These are phyloP conservation scores for Phortica okadai DNA, from an alignment of 2,888 invertebrate species.

Conservation along the genomic window DNA sequence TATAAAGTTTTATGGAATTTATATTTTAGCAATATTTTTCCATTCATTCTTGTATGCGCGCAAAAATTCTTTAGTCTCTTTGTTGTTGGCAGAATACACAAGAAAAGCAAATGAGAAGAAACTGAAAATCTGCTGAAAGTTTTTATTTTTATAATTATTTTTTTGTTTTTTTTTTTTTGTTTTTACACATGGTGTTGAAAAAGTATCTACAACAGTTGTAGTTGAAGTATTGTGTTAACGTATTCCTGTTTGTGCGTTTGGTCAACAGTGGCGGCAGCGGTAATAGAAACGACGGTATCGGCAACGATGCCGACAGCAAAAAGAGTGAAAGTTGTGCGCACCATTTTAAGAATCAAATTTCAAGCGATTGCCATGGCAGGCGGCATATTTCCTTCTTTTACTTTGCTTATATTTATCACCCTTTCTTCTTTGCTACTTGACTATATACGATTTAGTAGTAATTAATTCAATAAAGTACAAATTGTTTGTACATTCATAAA, in stretches of 20 bases:
- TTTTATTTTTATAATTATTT: no score
- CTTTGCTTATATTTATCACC: not conserved
- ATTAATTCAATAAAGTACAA: not conserved
- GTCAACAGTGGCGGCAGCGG: not conserved
- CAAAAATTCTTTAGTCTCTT: constrained; percentile 2
- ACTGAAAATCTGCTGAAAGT: not conserved
- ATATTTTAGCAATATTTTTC: not conserved
- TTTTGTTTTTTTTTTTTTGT: not conserved
- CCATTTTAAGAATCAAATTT: constrained; percentile 29
- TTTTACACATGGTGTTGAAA: not conserved
- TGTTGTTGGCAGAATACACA: not conserved
- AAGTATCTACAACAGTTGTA: no score
- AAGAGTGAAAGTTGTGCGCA: constrained; percentile 23
- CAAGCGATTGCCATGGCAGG: not conserved
- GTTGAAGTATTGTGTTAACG: no score
- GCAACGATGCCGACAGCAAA: not conserved
- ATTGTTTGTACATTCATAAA: not conserved
- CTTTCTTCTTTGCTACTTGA: not conserved
- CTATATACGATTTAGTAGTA: not conserved
- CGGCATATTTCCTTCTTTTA: constrained; percentile 21
- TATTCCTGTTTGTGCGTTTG: not conserved
- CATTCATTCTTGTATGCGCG: not conserved
- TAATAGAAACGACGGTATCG: no score
- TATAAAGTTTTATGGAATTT: not conserved
- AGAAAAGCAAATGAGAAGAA: not conserved